Evolutionary conservation across 1,140 invertebrate species (phyloP), one percentile per base, ranked within the genome.

Genomic region (Colletes latitarsis): DNA sequence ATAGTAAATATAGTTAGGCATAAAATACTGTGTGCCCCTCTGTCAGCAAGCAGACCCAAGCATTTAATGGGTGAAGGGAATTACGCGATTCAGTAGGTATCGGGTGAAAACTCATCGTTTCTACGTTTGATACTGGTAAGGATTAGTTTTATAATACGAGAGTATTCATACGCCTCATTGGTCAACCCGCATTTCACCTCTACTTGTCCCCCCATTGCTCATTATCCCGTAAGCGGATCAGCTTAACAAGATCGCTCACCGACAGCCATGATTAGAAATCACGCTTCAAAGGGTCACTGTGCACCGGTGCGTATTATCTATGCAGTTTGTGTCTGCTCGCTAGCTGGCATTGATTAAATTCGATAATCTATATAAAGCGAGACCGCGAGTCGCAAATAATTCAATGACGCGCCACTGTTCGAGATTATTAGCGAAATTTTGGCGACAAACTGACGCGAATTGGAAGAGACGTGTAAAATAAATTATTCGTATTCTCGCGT

Each of bases 241-340:
- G 52, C 46, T 55, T 69, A 69, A 69, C 52, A 53, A 69, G 67
- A 69, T 69, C 30, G 67, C 14, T 30, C 19, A 14, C 30, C 30
- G 67, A 55, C 46, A 53, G 49, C 52, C 49, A 39, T 69, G 52
- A 69, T 69, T 69, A 69, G 67, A 55, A 69, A 69, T 69, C 52
- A 69, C 52, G 46, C 52, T 69, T 55, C 46, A 52, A 17, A 69
- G 67, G 67, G 55, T 69, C 49, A 69, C 52, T 30, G 52, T 30
- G 17, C 67, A 69, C 2, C 67, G 15, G 17, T 55, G 19, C 67
- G 49, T 55, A 69, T 69, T 53, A 53, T 69, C 49, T 41, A 10
- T 69, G 12, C 17, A 46, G 63, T 66, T 63, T 41, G 63, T 19
- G 63, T 46, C n/a, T 19, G 41, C 41, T 17, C 14, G 60, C n/a